Percentiles rank a stretch among this genome's conserved stretches.
phyloP scores from a whole-genome alignment of 1,140 invertebrate species.

The Telenomus remus region DNA sequence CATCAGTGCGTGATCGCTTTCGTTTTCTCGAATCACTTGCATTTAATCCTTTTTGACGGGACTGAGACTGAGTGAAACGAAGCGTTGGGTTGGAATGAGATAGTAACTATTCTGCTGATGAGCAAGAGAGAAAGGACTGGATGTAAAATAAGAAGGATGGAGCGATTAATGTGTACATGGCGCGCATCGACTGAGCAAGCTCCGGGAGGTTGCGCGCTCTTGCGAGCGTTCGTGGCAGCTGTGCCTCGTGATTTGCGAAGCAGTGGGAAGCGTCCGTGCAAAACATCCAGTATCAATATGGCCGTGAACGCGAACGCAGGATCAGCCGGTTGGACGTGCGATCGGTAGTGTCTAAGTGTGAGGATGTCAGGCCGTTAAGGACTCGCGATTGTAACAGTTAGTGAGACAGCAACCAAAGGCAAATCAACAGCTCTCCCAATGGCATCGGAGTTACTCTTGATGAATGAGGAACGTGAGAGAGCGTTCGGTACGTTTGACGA shows the following conservation, averaged over 20 bases:
- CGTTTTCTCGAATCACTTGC: neutral
- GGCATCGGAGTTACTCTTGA: conserved; percentile 31
- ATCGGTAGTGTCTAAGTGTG: conserved; percentile 24
- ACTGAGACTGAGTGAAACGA: neutral
- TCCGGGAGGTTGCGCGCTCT: conserved; percentile 28
- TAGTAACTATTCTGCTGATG: neutral
- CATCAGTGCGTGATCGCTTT: neutral
- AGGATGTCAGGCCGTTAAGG: conserved; percentile 12
- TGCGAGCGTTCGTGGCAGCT: neutral
- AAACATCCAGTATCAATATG: conserved; percentile 44
- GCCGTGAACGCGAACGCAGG: conserved; percentile 34
- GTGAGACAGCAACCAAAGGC: neutral
- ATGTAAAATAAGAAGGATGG: no score
- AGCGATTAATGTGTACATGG: no score
- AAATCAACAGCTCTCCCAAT: conserved; percentile 1
- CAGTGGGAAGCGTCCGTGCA: conserved; percentile 22
- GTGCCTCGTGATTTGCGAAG: conserved; percentile 13
- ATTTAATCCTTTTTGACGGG: neutral
- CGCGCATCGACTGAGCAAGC: conserved; percentile 20
- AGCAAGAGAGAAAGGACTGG: neutral
- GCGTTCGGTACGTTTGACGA: conserved; percentile 34
- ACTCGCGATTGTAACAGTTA: neutral
- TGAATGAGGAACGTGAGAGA: conserved; percentile 13
- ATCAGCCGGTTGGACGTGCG: conserved; percentile 18
- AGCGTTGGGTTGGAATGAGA: neutral